These are phyloP conservation scores for Genyomyrus donnyi DNA, from an alignment of 2,113 vertebrate genomes.

Conservation along the genomic window DNA sequence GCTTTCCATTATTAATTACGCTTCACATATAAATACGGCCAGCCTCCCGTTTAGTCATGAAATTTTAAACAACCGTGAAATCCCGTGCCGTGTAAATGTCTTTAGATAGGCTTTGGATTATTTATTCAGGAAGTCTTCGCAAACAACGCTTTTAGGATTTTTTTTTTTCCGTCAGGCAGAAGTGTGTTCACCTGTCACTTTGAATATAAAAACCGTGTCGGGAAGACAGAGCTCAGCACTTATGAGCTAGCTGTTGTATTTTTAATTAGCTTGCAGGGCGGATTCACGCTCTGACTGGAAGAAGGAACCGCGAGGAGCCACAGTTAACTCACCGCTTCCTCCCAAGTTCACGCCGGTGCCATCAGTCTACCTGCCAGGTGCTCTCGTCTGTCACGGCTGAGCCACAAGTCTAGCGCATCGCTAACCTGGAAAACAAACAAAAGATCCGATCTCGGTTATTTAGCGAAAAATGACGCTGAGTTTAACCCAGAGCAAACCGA, in stretches of 20 bases:
- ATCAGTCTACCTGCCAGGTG: constrained; percentile 45
- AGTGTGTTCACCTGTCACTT: constrained; percentile 3
- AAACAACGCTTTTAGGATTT: neutral
- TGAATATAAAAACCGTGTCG: neutral
- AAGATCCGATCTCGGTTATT: neutral
- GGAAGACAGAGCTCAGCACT: neutral
- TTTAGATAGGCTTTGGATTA: constrained; percentile 1
- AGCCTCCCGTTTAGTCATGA: constrained; percentile 6
- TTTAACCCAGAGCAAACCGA: neutral
- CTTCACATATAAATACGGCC: constrained; percentile 1
- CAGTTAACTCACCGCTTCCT: constrained; percentile 51
- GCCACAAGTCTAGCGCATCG: constrained; percentile 44
- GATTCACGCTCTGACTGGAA: neutral
- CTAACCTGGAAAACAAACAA: constrained; percentile 46
- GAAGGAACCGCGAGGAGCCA: neutral
- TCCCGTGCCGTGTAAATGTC: neutral
- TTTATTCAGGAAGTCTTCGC: constrained; percentile 14
- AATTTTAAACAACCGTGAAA: constrained; percentile 13
- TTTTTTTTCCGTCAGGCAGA: neutral
- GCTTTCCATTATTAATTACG: constrained; percentile 15
- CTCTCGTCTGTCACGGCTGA: constrained; percentile 30
- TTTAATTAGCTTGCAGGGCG: neutral
- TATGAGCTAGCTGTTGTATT: neutral
- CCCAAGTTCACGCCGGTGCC: constrained; percentile 50
- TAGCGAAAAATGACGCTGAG: neutral